Evolutionary conservation across 2,797 vertebrate genomes (phyloP).

Genomic region (Labeo calbasu): DNA sequence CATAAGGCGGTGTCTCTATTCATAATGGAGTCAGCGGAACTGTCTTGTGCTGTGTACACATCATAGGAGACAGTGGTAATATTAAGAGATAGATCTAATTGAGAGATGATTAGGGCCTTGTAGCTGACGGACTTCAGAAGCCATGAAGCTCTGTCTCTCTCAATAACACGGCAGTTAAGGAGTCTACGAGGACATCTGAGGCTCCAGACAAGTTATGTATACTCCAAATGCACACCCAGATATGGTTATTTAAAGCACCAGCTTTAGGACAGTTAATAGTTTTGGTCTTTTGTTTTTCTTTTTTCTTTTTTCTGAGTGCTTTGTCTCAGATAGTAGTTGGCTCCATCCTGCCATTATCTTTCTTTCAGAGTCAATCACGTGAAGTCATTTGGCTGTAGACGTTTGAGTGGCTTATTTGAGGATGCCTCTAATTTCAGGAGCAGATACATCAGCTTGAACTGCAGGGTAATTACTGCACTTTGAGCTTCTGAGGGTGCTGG

Average conservation of each 20-base stretch:
- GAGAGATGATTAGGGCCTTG: conserved; percentile 75
- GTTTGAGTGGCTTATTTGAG: conserved; percentile 44
- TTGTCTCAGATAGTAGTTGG: conserved; percentile 35
- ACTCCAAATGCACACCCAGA: conserved; percentile 34
- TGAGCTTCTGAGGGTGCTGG: conserved; percentile 21
- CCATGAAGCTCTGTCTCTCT: conserved; percentile 67
- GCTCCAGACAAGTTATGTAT: conserved; percentile 52
- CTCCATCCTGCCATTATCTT: conserved; percentile 48
- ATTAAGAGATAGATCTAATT: conserved; percentile 73
- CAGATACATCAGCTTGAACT: conserved; percentile 47
- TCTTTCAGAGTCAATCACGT: conserved; percentile 37
- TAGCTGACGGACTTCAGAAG: conserved; percentile 70
- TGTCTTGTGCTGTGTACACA: conserved; percentile 72
- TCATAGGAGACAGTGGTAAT: conserved; percentile 67
- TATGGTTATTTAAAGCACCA: conserved; percentile 49
- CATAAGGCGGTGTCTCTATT: conserved; percentile 81
- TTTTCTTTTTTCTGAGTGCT: conserved; percentile 25
- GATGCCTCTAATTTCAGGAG: conserved; percentile 44
- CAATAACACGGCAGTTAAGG: conserved; percentile 62
- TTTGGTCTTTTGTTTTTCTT: conserved; percentile 5
- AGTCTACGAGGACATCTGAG: conserved; percentile 58
- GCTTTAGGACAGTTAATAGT: conserved; percentile 30
- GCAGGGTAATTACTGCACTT: conserved; percentile 51
- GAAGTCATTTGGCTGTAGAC: conserved; percentile 29
- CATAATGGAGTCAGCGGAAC: conserved; percentile 79